A percentile compares a stretch with the other conserved stretches of the same genome.
These are phyloP conservation scores for Xylophagus ater DNA, from an alignment of 2,888 invertebrate genomes.

Conservation along the genomic window DNA sequence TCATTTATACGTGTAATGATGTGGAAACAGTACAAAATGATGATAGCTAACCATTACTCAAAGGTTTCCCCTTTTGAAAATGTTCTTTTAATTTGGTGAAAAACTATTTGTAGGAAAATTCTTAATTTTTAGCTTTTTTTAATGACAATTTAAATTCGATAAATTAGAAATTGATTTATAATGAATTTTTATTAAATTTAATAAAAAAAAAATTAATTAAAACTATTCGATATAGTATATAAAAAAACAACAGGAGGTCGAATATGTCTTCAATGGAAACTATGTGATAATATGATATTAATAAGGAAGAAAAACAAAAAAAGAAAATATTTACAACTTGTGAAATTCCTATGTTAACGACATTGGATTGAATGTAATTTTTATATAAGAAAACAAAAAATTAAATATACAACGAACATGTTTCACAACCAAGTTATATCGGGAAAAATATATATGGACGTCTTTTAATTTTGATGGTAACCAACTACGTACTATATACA, in stretches of 20 bases:
- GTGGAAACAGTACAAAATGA: constrained; percentile 15
- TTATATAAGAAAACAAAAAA: too few relatives aligned
- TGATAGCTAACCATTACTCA: constrained; percentile 13
- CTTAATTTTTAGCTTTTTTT: too few relatives aligned
- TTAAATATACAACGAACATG: too few relatives aligned
- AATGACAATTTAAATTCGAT: too few relatives aligned
- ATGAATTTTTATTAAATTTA: constrained; percentile 5
- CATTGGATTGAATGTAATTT: too few relatives aligned
- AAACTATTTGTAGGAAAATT: too few relatives aligned
- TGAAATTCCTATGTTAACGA: constrained; percentile 17
- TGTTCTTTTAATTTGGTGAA: too few relatives aligned
- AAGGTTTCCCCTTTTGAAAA: too few relatives aligned
- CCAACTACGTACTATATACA: too few relatives aligned
- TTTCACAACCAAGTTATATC: too few relatives aligned
- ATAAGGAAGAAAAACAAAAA: constrained; percentile 3
- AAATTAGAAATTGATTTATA: constrained; percentile 8
- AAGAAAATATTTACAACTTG: constrained; percentile 11
- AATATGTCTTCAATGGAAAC: constrained; percentile 7
- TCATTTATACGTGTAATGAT: constrained; percentile 17
- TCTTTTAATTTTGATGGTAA: too few relatives aligned
- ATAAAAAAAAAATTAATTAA: constrained; percentile 2
- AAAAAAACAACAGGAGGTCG: constrained; percentile 13
- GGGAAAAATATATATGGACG: too few relatives aligned
- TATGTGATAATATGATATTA: constrained; percentile 8
- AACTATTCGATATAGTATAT: background rate